Percentiles rank a stretch among this genome's conserved stretches.
Conservation (phyloP, 2,888 invertebrate genomes). For the Drosophila trichaetosa region DNA sequence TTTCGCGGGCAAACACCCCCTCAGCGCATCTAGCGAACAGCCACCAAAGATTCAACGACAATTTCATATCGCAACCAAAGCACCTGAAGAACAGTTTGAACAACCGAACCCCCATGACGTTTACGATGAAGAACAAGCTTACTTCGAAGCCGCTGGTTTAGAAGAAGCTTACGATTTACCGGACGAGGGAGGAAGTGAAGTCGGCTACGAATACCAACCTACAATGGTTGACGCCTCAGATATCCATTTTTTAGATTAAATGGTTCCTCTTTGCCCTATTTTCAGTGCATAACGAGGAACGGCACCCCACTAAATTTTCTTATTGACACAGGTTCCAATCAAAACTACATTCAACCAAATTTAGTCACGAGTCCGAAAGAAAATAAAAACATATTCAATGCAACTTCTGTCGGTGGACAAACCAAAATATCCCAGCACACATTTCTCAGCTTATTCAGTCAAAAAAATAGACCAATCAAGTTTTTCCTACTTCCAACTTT, state of each 20-base stretch:
- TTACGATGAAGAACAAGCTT: too few relatives aligned
- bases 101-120: too few relatives aligned
- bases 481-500: neutral
- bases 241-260: conserved; percentile 3
- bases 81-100: too few relatives aligned
- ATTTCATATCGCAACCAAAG: too few relatives aligned
- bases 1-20: too few relatives aligned
- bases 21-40: too few relatives aligned
- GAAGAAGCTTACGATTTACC: neutral
- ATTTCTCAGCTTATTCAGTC: neutral
- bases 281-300: neutral
- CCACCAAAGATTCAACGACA: too few relatives aligned
- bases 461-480: neutral
- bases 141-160: too few relatives aligned
- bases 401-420: neutral
- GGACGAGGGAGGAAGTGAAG: neutral
- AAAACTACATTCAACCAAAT: neutral
- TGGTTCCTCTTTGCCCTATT: neutral
- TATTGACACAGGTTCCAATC: neutral
- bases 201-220: too few relatives aligned
- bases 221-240: neutral
- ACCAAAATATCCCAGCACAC: neutral
- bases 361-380: neutral
- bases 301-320: neutral
- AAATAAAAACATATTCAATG: neutral